Conservation (phyloP, 2,797 vertebrate species). For the Zalophus californianus region DNA sequence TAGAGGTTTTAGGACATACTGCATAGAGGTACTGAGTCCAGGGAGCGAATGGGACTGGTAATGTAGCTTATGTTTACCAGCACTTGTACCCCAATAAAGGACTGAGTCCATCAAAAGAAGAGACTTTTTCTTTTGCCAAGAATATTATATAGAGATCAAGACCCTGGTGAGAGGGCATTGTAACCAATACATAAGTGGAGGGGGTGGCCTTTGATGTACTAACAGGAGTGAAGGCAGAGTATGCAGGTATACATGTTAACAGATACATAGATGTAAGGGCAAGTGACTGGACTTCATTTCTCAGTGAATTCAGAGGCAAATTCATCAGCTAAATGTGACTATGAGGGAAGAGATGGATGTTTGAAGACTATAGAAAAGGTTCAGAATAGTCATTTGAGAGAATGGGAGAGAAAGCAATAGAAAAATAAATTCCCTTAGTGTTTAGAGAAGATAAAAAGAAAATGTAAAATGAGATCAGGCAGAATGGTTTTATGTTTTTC, state of each 20-base stretch:
- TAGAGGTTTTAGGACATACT: neutral
- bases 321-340: neutral
- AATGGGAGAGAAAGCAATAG: neutral
- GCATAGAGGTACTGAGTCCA: rapidly evolving
- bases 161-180: neutral
- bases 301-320: neutral
- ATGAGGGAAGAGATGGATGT: neutral
- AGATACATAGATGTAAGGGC: rapidly evolving
- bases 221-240: neutral
- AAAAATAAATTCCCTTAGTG: neutral
- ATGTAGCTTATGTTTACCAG: too few species aligned
- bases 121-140: neutral
- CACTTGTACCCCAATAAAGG: neutral
- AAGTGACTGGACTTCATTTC: neutral
- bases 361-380: neutral
- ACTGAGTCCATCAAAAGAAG: neutral
- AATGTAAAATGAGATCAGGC: neutral
- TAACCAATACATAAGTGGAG: neutral
- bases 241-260: neutral
- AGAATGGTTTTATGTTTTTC: neutral
- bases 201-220: neutral
- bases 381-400: too few species aligned
- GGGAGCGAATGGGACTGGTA: neutral
- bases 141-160: neutral
- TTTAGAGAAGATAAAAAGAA: neutral